These are phyloP conservation scores for Drosophila glabriapex DNA, from an alignment of 2,888 invertebrate genomes.

Conservation along the genomic window DNA sequence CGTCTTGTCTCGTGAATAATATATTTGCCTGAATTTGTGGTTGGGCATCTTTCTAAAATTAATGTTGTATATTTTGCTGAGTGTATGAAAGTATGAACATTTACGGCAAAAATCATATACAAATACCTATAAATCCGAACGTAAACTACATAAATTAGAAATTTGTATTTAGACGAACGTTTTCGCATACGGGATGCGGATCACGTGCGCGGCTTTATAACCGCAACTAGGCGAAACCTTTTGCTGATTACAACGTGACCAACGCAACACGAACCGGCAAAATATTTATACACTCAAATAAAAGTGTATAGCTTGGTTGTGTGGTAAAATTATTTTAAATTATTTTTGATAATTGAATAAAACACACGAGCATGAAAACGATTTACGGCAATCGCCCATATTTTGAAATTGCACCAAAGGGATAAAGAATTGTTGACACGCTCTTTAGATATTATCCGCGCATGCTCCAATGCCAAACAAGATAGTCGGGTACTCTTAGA, in stretches of 20 bases:
- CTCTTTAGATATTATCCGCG: constrained; percentile 71
- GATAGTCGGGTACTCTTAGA: neutral
- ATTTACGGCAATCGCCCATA: constrained; percentile 60
- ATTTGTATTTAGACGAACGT: constrained; percentile 66
- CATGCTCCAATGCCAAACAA: constrained; percentile 53
- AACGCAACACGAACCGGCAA: constrained; percentile 34
- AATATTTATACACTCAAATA: constrained; percentile 14
- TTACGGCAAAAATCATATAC: constrained; percentile 54
- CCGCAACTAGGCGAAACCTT: constrained; percentile 78
- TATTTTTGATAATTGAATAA: constrained; percentile 78
- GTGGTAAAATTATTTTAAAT: constrained; percentile 73
- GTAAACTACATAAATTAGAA: constrained; percentile 78
- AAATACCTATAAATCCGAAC: constrained; percentile 72
- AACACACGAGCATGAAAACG: constrained; percentile 57
- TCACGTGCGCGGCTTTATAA: constrained; percentile 71
- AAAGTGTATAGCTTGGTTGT: constrained; percentile 13
- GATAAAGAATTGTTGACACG: constrained; percentile 49
- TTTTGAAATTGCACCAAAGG: constrained; percentile 34
- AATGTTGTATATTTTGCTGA: neutral
- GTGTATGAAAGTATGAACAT: constrained; percentile 15
- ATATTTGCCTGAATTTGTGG: no score
- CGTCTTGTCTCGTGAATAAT: no score
- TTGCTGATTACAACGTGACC: constrained; percentile 79
- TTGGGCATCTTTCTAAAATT: no score
- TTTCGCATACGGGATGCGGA: constrained; percentile 57